Evolutionary conservation across 2,113 vertebrate genomes (phyloP).

Genomic region (Eptesicus fuscus): DNA sequence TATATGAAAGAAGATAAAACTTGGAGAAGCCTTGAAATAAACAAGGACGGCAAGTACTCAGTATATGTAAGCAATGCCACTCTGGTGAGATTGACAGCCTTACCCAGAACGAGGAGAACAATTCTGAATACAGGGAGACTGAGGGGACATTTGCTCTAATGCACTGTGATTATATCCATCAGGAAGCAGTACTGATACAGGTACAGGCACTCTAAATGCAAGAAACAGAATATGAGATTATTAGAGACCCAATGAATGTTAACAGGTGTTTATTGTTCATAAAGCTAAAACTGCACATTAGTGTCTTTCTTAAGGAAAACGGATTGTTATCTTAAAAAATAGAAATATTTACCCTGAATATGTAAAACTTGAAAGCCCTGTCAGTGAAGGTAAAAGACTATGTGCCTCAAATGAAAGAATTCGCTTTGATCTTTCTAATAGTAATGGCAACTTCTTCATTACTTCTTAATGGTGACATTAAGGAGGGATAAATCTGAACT

Average conservation of each 20-base stretch:
- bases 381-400: neutral
- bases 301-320: neutral
- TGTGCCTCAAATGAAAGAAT: neutral
- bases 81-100: neutral
- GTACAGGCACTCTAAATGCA: neutral
- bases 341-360: neutral
- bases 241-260: neutral
- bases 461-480: neutral
- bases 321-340: neutral
- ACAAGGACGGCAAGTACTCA: conserved; percentile 24
- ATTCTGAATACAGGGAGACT: neutral
- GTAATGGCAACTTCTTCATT: neutral
- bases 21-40: conserved; percentile 53
- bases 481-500: neutral
- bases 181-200: neutral
- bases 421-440: neutral
- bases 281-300: neutral
- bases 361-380: neutral
- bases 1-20: conserved; percentile 9
- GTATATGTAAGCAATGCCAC: neutral
- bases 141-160: neutral
- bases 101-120: neutral
- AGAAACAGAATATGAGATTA: neutral
- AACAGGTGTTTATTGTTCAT: neutral
- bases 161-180: neutral